phyloP scores from a whole-genome alignment of 1,140 invertebrate genomes.

The Melipona quadrifasciata region DNA sequence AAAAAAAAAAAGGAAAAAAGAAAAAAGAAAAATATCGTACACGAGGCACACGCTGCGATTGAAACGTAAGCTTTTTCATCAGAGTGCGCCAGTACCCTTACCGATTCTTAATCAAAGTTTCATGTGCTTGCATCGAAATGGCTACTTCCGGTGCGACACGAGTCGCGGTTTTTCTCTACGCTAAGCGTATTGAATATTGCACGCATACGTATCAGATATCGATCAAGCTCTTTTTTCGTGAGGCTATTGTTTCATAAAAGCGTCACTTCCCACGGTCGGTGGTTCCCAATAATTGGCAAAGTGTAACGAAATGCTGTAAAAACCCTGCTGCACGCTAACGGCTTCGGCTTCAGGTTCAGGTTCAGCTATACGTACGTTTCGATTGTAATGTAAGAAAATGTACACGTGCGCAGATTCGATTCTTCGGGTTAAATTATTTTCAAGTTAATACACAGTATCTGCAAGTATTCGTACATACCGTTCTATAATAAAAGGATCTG shows the following conservation, averaged over 20 bases:
- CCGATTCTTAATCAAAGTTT: slow-evolving; percentile 18
- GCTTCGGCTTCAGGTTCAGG: too few relatives aligned
- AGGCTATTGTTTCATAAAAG: background rate
- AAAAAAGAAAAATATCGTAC: background rate
- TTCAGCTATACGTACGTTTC: background rate
- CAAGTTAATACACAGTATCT: too few relatives aligned
- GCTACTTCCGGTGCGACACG: slow-evolving; percentile 8
- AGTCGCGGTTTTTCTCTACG: background rate
- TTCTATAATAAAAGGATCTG: too few relatives aligned
- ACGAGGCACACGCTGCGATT: background rate
- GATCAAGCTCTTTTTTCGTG: slow-evolving; percentile 13
- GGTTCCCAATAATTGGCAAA: background rate
- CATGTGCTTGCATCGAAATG: background rate
- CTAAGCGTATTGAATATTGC: slow-evolving; percentile 24
- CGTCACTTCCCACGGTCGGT: background rate
- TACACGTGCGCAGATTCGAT: background rate
- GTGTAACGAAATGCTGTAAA: background rate
- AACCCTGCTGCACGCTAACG: background rate
- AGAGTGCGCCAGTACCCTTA: too few relatives aligned
- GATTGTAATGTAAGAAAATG: background rate
- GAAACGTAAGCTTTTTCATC: background rate
- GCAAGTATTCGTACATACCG: too few relatives aligned
- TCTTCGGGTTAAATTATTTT: too few relatives aligned
- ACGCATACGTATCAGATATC: slow-evolving; percentile 5
- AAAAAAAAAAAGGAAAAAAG: too few relatives aligned